These are phyloP conservation scores for Prionailurus viverrinus DNA, from an alignment of 2,113 vertebrate species.

Conservation along the genomic window DNA sequence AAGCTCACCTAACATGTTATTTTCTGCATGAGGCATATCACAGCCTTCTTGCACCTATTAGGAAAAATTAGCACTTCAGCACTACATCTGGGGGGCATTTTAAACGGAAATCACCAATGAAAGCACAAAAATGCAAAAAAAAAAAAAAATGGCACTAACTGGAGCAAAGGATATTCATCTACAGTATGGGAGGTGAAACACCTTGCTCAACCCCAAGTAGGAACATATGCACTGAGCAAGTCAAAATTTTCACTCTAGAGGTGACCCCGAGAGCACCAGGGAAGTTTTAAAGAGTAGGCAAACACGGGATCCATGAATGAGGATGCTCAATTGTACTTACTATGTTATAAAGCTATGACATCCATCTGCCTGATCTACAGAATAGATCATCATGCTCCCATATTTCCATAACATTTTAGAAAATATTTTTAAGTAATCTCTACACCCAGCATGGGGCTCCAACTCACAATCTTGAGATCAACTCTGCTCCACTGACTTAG, in stretches of 20 bases:
- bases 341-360: background rate
- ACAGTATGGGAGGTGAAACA: background rate
- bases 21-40: background rate
- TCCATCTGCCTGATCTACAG: background rate
- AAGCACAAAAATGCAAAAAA: background rate
- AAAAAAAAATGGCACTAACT: background rate
- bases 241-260: background rate
- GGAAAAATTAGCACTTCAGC: background rate
- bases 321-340: background rate
- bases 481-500: background rate
- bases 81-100: background rate
- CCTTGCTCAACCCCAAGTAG: background rate
- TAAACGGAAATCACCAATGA: background rate
- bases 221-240: background rate
- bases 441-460: background rate
- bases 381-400: background rate
- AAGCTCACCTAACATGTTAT: background rate
- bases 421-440: background rate
- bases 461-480: background rate
- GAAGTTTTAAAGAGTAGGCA: conserved; percentile 6
- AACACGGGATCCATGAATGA: background rate
- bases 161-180: background rate
- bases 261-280: background rate
- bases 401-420: background rate
- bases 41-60: background rate